Evolutionary conservation across 1,140 invertebrate species (phyloP), one percentile per base, ranked within the genome.

Genomic region (Hypsibius dujardini): DNA sequence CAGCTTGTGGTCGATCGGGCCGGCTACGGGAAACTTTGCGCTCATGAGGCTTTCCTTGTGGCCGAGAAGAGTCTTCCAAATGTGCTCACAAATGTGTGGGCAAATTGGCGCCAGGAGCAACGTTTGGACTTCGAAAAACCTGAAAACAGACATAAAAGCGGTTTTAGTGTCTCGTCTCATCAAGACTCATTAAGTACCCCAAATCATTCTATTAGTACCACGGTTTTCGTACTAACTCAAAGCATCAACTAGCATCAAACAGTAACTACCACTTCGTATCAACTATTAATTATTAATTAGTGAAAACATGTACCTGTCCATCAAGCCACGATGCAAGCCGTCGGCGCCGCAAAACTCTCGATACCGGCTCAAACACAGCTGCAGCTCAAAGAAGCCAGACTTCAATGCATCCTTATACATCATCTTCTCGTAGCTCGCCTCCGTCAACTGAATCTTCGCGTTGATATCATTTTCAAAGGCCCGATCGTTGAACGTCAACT

Each of bases 381-480:
- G 81, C 72, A 79, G 82, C 80, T 98, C 95, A 80, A 93, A 98
- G 80, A 98, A 96, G 40, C 92, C 92, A 47, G 87, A 89, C 77
- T 87, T 85, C 1, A 98, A 77, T 2, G 90, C 95, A 80, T 98
- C 95, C 81, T 98, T 98, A 79, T 91, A 98, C 70, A 95, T 77
- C 86, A 95, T 87, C 75, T 87, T 87, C 3, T 86, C 84, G 80
- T 93, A 98, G 78, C 88, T 84, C 0, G 88, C 84, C 72, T 88
- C 87, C 0, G 92, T 92, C 80, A 92, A 86, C 72, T 83, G 78
- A 62, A 95, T 90, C 75, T 92, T 88, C 71, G 87, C 81, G 80
- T 94, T 90, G 79, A 98, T 94, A 82, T 95, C 91, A 80, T 90
- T 92, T 46, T 86, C 79, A 77, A 98, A 97, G 1, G 95, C 90